A percentile compares a stretch with the other conserved stretches of the same genome.
phyloP scores from a whole-genome alignment of 1,140 invertebrate species.

The Diuraphis noxia region DNA sequence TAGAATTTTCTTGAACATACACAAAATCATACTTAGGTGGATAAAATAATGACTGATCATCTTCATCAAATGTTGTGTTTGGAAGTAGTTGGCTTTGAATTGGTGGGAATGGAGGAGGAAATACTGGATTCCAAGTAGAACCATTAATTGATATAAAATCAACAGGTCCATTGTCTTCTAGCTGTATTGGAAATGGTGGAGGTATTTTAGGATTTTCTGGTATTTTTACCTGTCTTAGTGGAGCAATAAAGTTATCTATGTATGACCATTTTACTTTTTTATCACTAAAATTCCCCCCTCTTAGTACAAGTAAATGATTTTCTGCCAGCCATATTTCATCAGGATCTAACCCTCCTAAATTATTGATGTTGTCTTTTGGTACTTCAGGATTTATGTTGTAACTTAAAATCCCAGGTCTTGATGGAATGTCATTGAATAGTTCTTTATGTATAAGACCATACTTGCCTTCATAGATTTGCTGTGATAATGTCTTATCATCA shows the following conservation, averaged over 20 bases:
- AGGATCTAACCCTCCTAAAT: conserved; percentile 77
- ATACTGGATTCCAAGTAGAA: conserved; percentile 57
- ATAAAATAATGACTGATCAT: conserved; percentile 87
- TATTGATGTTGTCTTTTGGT: conserved; percentile 75
- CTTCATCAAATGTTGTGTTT: conserved; percentile 78
- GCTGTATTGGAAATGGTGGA: conserved; percentile 85
- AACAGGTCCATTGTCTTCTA: conserved; percentile 76
- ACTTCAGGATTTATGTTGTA: conserved; percentile 78
- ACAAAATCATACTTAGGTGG: conserved; percentile 86
- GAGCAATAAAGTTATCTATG: conserved; percentile 81
- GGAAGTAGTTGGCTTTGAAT: conserved; percentile 61
- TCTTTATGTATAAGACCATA: conserved; percentile 87
- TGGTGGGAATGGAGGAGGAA: conserved; percentile 59
- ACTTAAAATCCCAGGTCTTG: conserved; percentile 78
- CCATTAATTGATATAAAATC: conserved; percentile 66
- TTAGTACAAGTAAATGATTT: conserved; percentile 81
- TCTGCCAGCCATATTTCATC: conserved; percentile 89
- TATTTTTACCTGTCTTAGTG: conserved; percentile 76
- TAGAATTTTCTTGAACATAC: conserved; percentile 77
- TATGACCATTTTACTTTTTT: conserved; percentile 68
- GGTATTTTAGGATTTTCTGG: conserved; percentile 75
- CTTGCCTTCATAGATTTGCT: conserved; percentile 85
- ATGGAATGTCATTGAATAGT: conserved; percentile 68
- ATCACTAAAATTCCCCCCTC: conserved; percentile 69
- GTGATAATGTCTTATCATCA: conserved; percentile 77